Base-by-base conservation (phyloP, 2,797 vertebrate genomes). In the Ctenopoma multispine region DNA sequence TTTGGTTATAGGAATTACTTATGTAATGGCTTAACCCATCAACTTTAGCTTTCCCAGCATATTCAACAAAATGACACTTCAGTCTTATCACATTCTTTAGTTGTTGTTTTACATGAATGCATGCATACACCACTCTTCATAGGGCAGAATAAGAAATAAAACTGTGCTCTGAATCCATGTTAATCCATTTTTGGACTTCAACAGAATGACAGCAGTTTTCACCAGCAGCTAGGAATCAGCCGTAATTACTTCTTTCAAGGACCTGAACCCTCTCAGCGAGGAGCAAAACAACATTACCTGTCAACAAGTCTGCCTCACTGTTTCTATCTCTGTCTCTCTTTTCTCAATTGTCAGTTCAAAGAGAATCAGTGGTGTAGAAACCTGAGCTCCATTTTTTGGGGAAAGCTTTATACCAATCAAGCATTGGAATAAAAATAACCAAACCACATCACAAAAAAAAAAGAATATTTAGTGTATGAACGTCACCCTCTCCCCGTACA, bases 231-330 rank as follows among this genome's bases (percentile, higher is more conserved):
- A 77, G 72, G 60, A 82, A 61, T 72, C 63, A 77, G 48, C 70
- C 23, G 61, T 84, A 82, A 85, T 87, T 81, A 81, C 80, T 81
- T 75, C 67, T 84, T 82, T 84, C 79, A 82, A 85, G 81, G 74
- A 72, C 77, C 79, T 50, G 65, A 84, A 71, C 50, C 76, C 63
- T 75, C 79, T 87, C 65, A 77, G 64, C 69, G 65, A 82, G 51
- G 49, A 85, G 79, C 81, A 79, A 75, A 83, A 85, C 71, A 87
- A 80, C 76, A 82, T 75, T 74, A 87, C 77, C 70, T 83, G 75
- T 84, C 75, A 85, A 75, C 74, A 85, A 77, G 65, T 80, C 72
- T 40, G 29, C 65, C 63, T 80, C 61, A 47, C 56, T 14, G 27
- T 72, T 67, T 79, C 50, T 51, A 49, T 57, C 63, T 54, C 41